phyloP scores from a whole-genome alignment of 2,113 vertebrate genomes.

The Hiodon alosoides region DNA sequence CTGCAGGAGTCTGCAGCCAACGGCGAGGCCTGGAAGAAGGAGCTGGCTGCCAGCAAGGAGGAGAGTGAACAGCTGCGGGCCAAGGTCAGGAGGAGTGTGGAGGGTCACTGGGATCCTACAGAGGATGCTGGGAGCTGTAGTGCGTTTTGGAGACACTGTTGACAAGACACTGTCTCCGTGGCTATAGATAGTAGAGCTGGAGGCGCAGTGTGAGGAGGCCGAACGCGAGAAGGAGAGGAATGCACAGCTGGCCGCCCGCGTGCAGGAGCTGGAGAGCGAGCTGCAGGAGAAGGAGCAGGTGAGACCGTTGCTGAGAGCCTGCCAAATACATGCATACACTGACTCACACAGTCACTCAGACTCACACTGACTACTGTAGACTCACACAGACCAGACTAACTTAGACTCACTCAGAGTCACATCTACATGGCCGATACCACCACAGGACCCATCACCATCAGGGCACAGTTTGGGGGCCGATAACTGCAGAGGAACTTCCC shows the following conservation, averaged over 20 bases:
- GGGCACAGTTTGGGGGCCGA: no score
- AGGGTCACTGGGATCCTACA: background rate
- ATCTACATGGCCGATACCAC: no score
- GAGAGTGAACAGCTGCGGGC: conserved; percentile 79
- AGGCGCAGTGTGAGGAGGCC: conserved; percentile 79
- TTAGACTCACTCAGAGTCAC: no score
- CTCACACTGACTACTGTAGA: no score
- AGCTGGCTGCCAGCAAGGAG: conserved; percentile 77
- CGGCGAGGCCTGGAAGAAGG: conserved; percentile 89
- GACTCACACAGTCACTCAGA: background rate
- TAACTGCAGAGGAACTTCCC: no score
- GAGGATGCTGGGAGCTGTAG: conserved; percentile 1
- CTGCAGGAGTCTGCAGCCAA: conserved; percentile 85
- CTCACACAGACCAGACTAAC: no score
- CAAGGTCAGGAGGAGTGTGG: conserved; percentile 63
- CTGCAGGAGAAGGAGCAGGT: conserved; percentile 87
- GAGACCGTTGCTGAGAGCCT: conserved; percentile 16
- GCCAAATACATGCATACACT: background rate
- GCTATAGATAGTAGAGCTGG: conserved; percentile 78
- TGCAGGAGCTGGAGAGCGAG: conserved; percentile 80
- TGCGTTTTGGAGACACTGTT: conserved; percentile 17
- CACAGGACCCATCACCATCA: no score
- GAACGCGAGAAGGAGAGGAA: conserved; percentile 82
- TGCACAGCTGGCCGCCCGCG: conserved; percentile 64
- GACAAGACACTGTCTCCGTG: background rate